These are phyloP conservation scores for Rhinichthys osculus DNA, from an alignment of 2,797 vertebrate genomes.

Conservation along the genomic window DNA sequence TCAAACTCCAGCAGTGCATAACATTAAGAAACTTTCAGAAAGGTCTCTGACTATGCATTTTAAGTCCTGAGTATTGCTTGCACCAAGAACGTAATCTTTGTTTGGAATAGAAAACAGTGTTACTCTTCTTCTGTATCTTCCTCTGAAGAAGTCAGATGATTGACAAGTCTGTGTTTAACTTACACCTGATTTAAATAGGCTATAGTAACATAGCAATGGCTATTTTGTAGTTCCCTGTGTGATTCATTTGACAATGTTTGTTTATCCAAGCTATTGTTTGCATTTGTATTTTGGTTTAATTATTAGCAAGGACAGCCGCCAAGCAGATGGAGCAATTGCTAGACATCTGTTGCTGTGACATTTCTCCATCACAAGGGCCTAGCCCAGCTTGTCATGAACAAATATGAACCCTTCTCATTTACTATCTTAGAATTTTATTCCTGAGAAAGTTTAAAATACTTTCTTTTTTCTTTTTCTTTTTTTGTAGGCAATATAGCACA, in stretches of 20 bases:
- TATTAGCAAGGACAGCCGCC: conserved; percentile 10
- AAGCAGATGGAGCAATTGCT: conserved; percentile 26
- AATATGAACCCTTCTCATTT: background rate
- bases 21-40: conserved; percentile 50
- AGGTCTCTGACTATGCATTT: conserved; percentile 40
- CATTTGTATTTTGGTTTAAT: conserved; percentile 23
- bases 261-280: conserved; percentile 18
- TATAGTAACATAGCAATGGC: background rate
- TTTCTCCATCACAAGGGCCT: background rate
- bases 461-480: background rate
- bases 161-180: conserved; percentile 1
- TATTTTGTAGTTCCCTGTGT: background rate
- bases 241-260: conserved; percentile 5
- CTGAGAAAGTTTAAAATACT: background rate
- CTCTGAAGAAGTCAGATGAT: conserved; percentile 57
- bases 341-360: conserved; percentile 27
- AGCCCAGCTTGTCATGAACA: background rate
- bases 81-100: conserved; percentile 45
- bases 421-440: background rate
- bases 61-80: conserved; percentile 30
- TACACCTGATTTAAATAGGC: background rate
- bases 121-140: conserved; percentile 47
- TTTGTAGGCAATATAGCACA: background rate
- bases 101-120: conserved; percentile 32
- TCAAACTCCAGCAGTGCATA: conserved; percentile 30